phyloP scores from a whole-genome alignment of 37 sponge, comb jelly and placozoan genomes.

The Theonella swinhoei region DNA sequence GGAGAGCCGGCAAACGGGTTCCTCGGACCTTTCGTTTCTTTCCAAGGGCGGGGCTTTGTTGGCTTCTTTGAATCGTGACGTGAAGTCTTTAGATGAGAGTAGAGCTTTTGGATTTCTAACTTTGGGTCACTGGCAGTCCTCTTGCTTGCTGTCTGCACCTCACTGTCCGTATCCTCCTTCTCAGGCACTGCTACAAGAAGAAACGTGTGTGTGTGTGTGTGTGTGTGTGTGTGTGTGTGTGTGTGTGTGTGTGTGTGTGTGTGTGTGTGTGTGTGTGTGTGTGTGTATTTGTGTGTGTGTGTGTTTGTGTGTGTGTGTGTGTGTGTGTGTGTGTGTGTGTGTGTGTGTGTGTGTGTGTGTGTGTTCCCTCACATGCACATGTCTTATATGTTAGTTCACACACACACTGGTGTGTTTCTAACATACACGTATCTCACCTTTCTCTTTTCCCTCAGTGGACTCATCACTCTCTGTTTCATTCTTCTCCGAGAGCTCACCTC shows the following conservation, averaged over 20 bases:
- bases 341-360: background rate
- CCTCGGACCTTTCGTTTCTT: background rate
- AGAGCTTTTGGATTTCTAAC: slow-evolving; percentile 24
- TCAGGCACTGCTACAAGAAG: no score
- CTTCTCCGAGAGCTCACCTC: background rate
- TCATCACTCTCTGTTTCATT: background rate
- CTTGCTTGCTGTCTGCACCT: background rate
- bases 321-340: no score
- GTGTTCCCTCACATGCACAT: background rate
- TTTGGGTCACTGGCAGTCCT: slow-evolving; percentile 7
- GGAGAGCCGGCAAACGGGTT: no score
- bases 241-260: no score
- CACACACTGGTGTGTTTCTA: background rate
- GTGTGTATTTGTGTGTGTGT: no score
- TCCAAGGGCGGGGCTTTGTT: background rate
- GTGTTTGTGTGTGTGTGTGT: no score
- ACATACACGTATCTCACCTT: background rate
- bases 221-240: no score
- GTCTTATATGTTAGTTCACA: background rate
- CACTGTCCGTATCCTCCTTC: background rate
- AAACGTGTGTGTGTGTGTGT: no score
- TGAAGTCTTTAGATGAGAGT: background rate
- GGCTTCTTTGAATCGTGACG: background rate
- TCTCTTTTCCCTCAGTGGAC: background rate
- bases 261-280: no score